Evolutionary conservation across 2,113 vertebrate genomes (phyloP).

Genomic region (Xiphophorus hellerii): DNA sequence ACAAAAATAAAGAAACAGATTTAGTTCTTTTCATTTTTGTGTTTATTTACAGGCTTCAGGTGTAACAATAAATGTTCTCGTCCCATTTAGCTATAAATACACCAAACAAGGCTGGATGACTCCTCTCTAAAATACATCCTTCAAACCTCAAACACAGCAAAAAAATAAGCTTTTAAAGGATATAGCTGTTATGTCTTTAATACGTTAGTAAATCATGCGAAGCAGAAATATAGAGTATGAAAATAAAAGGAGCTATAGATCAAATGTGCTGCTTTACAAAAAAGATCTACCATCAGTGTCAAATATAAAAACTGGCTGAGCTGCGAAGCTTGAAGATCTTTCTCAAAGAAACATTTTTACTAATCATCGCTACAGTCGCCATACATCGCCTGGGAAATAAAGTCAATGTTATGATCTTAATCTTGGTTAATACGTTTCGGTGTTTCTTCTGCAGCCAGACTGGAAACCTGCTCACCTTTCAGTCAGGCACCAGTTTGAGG

Average conservation of each 20-base stretch:
- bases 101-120: slow-evolving; percentile 64
- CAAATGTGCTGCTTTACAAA: slow-evolving; percentile 67
- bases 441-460: too few relatives aligned
- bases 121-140: slow-evolving; percentile 73
- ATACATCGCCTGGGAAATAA: slow-evolving; percentile 30
- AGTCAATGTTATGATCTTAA: slow-evolving; percentile 12
- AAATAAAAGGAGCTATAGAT: slow-evolving; percentile 71
- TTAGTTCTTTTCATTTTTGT: slow-evolving; percentile 32
- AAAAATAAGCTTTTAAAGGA: slow-evolving; percentile 55
- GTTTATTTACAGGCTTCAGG: slow-evolving; percentile 76
- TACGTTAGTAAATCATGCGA: slow-evolving; percentile 79
- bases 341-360: slow-evolving; percentile 50
- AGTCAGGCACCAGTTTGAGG: neutral
- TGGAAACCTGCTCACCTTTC: neutral
- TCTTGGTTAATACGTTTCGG: neutral
- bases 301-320: slow-evolving; percentile 66
- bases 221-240: slow-evolving; percentile 67
- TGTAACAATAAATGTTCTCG: slow-evolving; percentile 69
- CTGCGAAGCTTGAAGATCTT: slow-evolving; percentile 66
- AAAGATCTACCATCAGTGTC: slow-evolving; percentile 38
- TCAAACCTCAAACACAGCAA: slow-evolving; percentile 69
- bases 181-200: slow-evolving; percentile 60
- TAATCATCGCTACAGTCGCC: slow-evolving; percentile 47
- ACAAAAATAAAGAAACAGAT: neutral
- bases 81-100: slow-evolving; percentile 74